Evolutionary conservation across 92 coral and sea anemone species (phyloP).

Genomic region (Zoanthus solanderi): DNA sequence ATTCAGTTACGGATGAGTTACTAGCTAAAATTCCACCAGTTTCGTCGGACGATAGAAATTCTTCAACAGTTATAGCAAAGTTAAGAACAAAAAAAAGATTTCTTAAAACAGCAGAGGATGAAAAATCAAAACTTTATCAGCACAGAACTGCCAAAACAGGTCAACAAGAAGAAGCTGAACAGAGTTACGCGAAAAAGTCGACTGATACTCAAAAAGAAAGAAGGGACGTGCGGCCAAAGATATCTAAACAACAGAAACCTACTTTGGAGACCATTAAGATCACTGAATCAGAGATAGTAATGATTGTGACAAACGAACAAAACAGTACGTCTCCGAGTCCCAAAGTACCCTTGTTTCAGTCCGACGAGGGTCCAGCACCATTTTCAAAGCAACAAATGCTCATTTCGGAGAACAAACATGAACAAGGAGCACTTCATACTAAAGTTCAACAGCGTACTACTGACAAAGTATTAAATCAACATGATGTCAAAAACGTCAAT

Average conservation of each 20-base stretch:
- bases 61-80: slow-evolving; percentile 27
- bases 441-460: neutral
- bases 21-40: neutral
- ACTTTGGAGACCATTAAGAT: slow-evolving; percentile 30
- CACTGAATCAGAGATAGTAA: slow-evolving; percentile 30
- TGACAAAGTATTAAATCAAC: neutral
- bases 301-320: slow-evolving; percentile 41
- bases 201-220: neutral
- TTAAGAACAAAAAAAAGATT: slow-evolving; percentile 16
- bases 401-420: neutral
- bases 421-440: neutral
- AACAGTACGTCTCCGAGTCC: slow-evolving; percentile 14
- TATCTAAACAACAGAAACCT: slow-evolving; percentile 6
- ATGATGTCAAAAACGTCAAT: neutral
- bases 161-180: neutral
- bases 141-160: too few relatives aligned
- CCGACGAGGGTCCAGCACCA: neutral
- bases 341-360: neutral
- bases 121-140: slow-evolving; percentile 3
- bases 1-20: neutral
- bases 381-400: neutral
- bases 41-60: neutral
- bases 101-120: neutral
- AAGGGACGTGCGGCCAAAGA: slow-evolving; percentile 7
- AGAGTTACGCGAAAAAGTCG: slow-evolving; percentile 12